Conservation (phyloP, 2,797 vertebrate genomes). For the Artibeus jamaicensis region DNA sequence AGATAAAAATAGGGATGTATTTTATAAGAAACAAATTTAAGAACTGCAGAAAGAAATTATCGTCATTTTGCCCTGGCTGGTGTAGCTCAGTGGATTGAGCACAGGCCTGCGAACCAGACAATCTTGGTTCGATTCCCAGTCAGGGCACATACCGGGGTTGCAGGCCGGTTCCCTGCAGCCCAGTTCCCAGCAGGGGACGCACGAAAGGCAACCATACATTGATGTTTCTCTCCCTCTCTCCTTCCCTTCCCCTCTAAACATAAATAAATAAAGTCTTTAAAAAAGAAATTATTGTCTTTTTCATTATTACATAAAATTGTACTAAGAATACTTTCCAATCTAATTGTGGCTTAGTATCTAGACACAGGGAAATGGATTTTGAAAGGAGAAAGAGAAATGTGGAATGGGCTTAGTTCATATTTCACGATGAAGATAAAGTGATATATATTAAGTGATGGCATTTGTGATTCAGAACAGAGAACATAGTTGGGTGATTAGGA, state of each 20-base stretch:
- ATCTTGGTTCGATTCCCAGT: no score
- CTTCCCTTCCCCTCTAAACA: no score
- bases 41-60: not conserved
- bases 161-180: no score
- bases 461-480: not conserved
- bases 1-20: not conserved
- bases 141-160: no score
- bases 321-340: not conserved
- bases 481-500: not conserved
- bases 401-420: not conserved
- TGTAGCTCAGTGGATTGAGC: no score
- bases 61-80: no score
- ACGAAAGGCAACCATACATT: no score
- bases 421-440: not conserved
- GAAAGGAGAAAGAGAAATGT: not conserved
- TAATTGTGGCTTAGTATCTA: not conserved
- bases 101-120: no score
- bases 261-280: no score
- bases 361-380: not conserved
- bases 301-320: not conserved
- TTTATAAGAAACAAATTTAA: constrained; percentile 1
- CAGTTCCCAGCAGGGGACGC: no score
- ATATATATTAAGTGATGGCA: not conserved
- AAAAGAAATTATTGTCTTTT: no score
- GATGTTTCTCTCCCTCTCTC: no score